Evolutionary conservation across 2,797 vertebrate genomes (phyloP).

Genomic region (Lagodon rhomboides): DNA sequence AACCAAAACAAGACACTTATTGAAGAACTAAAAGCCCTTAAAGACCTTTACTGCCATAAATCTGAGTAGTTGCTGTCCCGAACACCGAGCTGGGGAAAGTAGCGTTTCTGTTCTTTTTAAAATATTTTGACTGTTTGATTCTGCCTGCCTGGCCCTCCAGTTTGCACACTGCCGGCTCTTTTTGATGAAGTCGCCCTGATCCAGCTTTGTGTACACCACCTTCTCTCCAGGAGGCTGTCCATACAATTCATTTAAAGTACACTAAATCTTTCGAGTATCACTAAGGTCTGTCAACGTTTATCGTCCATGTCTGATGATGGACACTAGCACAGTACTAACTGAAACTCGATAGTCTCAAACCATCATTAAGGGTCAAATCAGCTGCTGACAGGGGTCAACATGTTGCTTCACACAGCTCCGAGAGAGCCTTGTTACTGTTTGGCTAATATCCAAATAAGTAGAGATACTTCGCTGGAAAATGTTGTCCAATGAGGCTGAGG

Average conservation of each 20-base stretch:
- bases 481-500: neutral
- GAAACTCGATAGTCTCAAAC: constrained; percentile 18
- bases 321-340: constrained; percentile 11
- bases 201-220: constrained; percentile 1
- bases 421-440: constrained; percentile 8
- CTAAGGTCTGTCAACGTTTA: neutral
- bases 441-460: neutral
- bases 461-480: neutral
- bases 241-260: constrained; percentile 17
- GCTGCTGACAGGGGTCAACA: neutral
- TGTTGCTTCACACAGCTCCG: neutral
- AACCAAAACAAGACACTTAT: constrained; percentile 99
- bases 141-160: constrained; percentile 45
- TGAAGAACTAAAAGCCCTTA: constrained; percentile 99
- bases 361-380: neutral
- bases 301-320: constrained; percentile 4
- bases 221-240: constrained; percentile 5
- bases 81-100: constrained; percentile 48
- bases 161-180: constrained; percentile 30
- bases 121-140: constrained; percentile 64
- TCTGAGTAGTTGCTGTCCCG: constrained; percentile 88
- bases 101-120: constrained; percentile 57
- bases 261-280: neutral
- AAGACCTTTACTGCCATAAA: constrained; percentile 99
- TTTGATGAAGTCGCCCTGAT: constrained; percentile 1